Base-by-base conservation (phyloP, 37 sponge, comb jelly and placozoan genomes). In the Ephydatia muelleri region DNA sequence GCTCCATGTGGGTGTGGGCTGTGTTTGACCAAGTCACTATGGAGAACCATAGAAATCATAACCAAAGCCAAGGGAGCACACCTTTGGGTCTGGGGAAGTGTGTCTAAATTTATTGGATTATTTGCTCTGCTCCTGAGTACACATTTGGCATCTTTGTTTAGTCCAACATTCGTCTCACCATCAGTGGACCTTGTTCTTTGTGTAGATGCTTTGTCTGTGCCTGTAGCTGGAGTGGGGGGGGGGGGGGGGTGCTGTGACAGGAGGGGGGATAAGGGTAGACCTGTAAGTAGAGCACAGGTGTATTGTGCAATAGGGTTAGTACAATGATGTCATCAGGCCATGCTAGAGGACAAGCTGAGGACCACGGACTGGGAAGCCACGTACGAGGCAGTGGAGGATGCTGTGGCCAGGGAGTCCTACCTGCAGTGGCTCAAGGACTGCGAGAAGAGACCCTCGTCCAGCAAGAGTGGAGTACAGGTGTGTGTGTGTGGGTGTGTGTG, bases 341-440 rank as follows among this genome's bases (percentile, higher is more conserved):
- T 96, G 94, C 77, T 97, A 64, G 85, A 92, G 74, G 95, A 97
- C 85, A 92, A 97, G 82, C 65, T 92, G 75, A 47, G 73, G 14
- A 65, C 85, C 65, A 92, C 86, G 49, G 97, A 96, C 72, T 82
- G 89, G 90, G 97, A 96, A 65, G 85, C 94, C 22, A 96, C 97
- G 0, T 86, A 81, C 57, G 91, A 91, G n/a, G 93, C 93, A 0
- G 84, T 98, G 0, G 96, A 95, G 77, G 94, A 95, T 66, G 94
- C 98, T 1, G 94, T 97, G 66, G 94, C 94, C 9, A 67, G 94
- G 64, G 98, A 97, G 85, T 93, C 94, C 29, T 97, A 97, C 91
- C 87, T 93, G 38, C 2, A 80, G 32, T 96, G 97, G 97, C 80
- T 94, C 49, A 83, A 83, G 67, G 94, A 96, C 72, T 80, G 88